These are phyloP conservation scores for Mystacides longicornis DNA, from an alignment of 2,888 invertebrate genomes.

Conservation along the genomic window DNA sequence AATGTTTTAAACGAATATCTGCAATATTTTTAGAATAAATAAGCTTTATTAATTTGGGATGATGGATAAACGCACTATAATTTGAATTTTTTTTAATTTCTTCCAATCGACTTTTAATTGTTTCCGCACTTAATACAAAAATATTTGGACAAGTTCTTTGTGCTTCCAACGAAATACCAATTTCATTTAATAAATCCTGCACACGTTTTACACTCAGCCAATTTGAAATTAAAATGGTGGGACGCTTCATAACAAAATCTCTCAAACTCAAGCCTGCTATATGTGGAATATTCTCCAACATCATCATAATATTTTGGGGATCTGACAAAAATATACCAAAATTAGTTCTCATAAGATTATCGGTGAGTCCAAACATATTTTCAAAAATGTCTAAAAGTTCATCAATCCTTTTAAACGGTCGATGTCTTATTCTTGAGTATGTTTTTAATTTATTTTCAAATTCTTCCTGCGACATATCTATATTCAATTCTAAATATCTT, in stretches of 20 bases:
- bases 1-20: conserved; percentile 9
- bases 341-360: conserved; percentile 40
- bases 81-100: conserved; percentile 11
- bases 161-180: conserved; percentile 38
- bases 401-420: conserved; percentile 40
- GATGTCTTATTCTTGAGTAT: conserved; percentile 43
- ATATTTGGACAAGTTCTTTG: conserved; percentile 44
- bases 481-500: conserved; percentile 39
- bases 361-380: conserved; percentile 36
- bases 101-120: conserved; percentile 25
- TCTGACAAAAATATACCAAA: conserved; percentile 41
- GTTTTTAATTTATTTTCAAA: conserved; percentile 38
- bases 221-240: conserved; percentile 39
- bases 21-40: conserved; percentile 16
- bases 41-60: conserved; percentile 17
- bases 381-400: conserved; percentile 37
- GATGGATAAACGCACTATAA: conserved; percentile 4
- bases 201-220: conserved; percentile 35
- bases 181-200: conserved; percentile 36
- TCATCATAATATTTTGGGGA: conserved; percentile 39
- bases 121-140: conserved; percentile 37
- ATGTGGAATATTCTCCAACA: conserved; percentile 35
- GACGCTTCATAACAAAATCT: conserved; percentile 40
- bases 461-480: conserved; percentile 39
- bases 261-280: conserved; percentile 43